Base-by-base conservation (phyloP, 2,888 invertebrate species). In the Tuberolachnus salignus region DNA sequence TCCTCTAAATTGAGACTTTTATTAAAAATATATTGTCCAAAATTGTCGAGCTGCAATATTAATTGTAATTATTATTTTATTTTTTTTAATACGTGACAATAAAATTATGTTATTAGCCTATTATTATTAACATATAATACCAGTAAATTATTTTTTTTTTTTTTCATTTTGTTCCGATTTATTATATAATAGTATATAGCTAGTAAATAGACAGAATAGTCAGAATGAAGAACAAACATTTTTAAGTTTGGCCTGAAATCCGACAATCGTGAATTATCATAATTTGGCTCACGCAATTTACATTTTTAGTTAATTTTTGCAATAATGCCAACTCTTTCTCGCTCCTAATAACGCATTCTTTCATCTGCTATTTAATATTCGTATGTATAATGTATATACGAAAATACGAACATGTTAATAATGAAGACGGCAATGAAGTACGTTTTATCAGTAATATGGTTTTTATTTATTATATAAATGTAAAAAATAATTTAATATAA, bases 281-380 rank as follows among this genome's bases (percentile, higher is more conserved):
- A 63, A 63, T 72, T 59, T 72, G 72, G 72, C 72, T 72, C 72
- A 11, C 61, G 21, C 51, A 19, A 34, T 61, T 61, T 10, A 61
- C 49, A 51, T 72, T 61, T 72, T 72, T 61, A 61, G 72, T 72
- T 21, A 26, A 72, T 63, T 72, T 72, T 72, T 72, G 72, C 72
- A 61, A 63, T 72, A 51, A 61, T 51, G 72, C 72, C 72, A 72
- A 72, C 72, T 61, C 71, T 71, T 71, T 71, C 59, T 59, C 71
- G 59, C 59, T 49, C 46, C 44, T 59, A 49, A 59, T 44, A 59
- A 71, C 71, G 34, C 34, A 59, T 71, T 71, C 49, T 61, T 61
- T 72, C 19, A 42, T 23, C 57, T 23, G 23, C 23, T 57, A 19
- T 70, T 70, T 70, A 57, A 57, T 21, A 21, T 19, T 4, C 19